Percentiles rank a stretch among this genome's conserved stretches.
Conservation (phyloP, 2,113 vertebrate species). For the Melanerpes formicivorus region DNA sequence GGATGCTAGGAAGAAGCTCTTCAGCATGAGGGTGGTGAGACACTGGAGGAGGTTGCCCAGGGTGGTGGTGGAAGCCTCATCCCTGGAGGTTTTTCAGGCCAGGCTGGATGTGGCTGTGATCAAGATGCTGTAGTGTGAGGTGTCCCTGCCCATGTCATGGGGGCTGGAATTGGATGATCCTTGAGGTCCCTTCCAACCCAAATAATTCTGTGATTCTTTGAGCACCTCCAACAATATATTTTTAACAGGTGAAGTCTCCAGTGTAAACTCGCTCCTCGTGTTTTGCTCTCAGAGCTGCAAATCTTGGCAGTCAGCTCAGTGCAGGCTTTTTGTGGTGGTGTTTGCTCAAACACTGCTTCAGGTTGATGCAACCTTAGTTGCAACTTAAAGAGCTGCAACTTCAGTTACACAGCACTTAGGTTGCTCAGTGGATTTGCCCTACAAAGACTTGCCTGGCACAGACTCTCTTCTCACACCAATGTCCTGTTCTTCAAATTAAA, state of each 20-base stretch:
- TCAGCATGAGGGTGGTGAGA: too few relatives aligned
- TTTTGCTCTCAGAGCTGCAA: not conserved
- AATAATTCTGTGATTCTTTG: too few relatives aligned
- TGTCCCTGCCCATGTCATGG: too few relatives aligned
- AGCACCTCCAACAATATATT: not conserved
- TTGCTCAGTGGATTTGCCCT: not conserved
- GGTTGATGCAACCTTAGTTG: not conserved
- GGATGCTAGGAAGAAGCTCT: too few relatives aligned
- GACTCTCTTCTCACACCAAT: not conserved
- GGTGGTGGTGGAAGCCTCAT: too few relatives aligned
- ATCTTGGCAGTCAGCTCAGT: not conserved
- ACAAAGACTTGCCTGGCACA: not conserved
- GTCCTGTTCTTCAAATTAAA: not conserved
- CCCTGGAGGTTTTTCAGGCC: too few relatives aligned
- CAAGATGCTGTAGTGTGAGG: too few relatives aligned
- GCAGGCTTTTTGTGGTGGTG: not conserved
- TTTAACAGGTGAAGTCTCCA: not conserved
- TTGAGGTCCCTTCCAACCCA: too few relatives aligned
- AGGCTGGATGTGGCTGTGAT: too few relatives aligned
- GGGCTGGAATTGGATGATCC: too few relatives aligned
- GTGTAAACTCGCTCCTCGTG: fast-evolving
- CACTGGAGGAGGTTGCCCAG: too few relatives aligned
- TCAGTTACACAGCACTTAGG: not conserved
- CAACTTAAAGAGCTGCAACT: not conserved
- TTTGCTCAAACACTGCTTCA: not conserved